These are phyloP conservation scores for Pteropus rufus DNA, from an alignment of 2,797 vertebrate genomes.

Conservation along the genomic window DNA sequence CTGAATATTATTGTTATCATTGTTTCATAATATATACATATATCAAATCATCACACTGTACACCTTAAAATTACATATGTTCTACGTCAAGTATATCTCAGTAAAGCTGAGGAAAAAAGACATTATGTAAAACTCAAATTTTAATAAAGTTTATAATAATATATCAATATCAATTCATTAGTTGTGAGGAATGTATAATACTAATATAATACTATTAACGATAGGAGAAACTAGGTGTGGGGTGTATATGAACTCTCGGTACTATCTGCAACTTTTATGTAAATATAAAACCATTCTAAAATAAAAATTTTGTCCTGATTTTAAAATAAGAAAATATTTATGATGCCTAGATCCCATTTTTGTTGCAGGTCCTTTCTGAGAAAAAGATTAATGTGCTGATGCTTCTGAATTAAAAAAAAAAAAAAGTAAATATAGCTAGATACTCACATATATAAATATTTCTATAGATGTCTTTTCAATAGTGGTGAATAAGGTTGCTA, in stretches of 20 bases:
- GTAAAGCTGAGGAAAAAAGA: background rate
- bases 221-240: background rate
- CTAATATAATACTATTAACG: background rate
- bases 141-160: background rate
- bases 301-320: background rate
- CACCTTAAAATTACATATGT: background rate
- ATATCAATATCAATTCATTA: background rate
- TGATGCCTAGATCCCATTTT: background rate
- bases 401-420: background rate
- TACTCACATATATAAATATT: background rate
- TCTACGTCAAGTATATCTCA: background rate
- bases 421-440: background rate
- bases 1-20: background rate
- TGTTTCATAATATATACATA: background rate
- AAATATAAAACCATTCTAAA: background rate
- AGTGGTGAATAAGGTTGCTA: background rate
- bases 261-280: background rate
- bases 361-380: background rate
- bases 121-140: background rate
- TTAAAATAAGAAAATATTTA: background rate
- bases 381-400: background rate
- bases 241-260: background rate
- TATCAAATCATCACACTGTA: background rate
- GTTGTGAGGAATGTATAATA: background rate
- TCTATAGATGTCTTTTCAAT: background rate